Conservation (phyloP, 2,888 invertebrate species). For the Suillia variegata region DNA sequence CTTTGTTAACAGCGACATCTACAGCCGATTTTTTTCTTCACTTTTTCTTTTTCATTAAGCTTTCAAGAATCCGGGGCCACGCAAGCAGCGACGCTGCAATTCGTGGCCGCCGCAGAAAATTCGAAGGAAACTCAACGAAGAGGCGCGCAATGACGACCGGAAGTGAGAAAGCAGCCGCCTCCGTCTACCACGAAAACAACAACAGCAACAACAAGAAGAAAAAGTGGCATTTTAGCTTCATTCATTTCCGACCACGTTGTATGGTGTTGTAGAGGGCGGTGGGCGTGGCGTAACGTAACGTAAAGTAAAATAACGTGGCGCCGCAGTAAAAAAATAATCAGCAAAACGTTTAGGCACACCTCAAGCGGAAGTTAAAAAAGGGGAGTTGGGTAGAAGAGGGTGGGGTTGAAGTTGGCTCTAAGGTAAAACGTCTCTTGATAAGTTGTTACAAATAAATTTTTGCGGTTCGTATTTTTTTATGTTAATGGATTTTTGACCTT, state of each 20-base stretch:
- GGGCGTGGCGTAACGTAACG: too few species aligned
- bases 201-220: too few species aligned
- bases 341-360: conserved; percentile 2
- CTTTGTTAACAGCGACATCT: neutral
- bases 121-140: too few species aligned
- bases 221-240: too few species aligned
- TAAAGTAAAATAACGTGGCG: too few species aligned
- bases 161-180: too few species aligned
- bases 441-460: conserved; percentile 21
- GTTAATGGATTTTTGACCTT: conserved; percentile 16
- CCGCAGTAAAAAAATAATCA: too few species aligned
- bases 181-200: too few species aligned
- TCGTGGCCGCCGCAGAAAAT: neutral
- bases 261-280: too few species aligned
- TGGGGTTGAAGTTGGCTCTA: neutral
- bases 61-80: neutral
- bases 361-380: neutral
- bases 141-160: too few species aligned
- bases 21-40: too few species aligned
- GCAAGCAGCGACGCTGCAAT: neutral
- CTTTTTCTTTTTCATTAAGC: neutral
- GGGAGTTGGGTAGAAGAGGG: neutral
- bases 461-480: conserved; percentile 11
- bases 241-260: too few species aligned
- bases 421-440: conserved; percentile 6